Base-by-base conservation (phyloP, 2,888 invertebrate species). In the Cremastinae sp. region DNA sequence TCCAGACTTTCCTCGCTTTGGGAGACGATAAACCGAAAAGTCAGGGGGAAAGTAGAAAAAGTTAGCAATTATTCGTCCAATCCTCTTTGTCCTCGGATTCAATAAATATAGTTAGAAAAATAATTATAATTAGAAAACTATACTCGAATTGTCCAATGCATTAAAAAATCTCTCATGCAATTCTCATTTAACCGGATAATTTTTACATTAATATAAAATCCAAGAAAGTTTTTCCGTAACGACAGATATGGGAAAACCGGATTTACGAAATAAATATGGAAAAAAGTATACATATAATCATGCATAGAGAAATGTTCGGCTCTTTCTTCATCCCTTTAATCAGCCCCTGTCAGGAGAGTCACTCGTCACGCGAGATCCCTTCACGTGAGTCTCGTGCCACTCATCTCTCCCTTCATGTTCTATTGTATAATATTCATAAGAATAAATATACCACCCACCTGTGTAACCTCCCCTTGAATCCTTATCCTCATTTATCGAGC, bases 361-460 rank as follows among this genome's bases (percentile, higher is more conserved):
- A 39, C 68, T 75, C 81, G 84, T 85, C 85, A 85, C 86, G 85
- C 85, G 62, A 86, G 76, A 78, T 66, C 35, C 64, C 37, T 72
- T 64, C 28, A 12, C 45, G 51, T 37, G 53, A 49, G 8, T 37
- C 53, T 59, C 58, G 16, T 47, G 35, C 43, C 55, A 43, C 55
- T 62, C 71, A 47, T 62, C 22, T 28, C 62, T 47, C 56, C 39
- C 71, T 16, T 20, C n/a, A 10, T 28, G 1, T 12, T 28, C 10
- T 47, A 55, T 49, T 49, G 9, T 47, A 82, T 83, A 83, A 83
- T 84, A 83, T 84, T 84, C 79, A 75, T 78, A 74, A 74, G 47
- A 80, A 75, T 61, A 80, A 78, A 79, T 82, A 82, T 81, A 82
- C 82, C 83, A 80, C 80, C 82, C 82, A 83, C 83, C 79, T 79